Conservation (phyloP, 2,797 vertebrate genomes). For the Chelonia mydas region DNA sequence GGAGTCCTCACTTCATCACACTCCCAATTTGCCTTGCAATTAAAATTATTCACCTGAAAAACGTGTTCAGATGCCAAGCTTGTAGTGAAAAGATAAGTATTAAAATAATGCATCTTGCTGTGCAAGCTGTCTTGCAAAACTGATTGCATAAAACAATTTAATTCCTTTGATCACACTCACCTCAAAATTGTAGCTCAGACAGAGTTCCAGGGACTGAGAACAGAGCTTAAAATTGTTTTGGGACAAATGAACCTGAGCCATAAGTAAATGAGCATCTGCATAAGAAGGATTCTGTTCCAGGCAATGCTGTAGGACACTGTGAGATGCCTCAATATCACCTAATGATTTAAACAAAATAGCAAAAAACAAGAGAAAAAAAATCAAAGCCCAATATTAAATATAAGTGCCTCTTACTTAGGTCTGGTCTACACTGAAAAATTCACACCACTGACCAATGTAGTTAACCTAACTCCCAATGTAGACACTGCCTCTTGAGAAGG, state of each 20-base stretch:
- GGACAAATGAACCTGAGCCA: constrained; percentile 95
- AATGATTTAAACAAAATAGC: not conserved
- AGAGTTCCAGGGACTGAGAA: constrained; percentile 94
- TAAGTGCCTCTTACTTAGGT: not conserved
- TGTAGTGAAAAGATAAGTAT: not conserved
- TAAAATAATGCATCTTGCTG: not conserved
- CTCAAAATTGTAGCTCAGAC: constrained; percentile 97
- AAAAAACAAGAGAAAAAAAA: not conserved
- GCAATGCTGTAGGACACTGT: constrained; percentile 88
- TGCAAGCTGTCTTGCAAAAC: not conserved
- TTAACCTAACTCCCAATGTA: not conserved
- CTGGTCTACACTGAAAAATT: not conserved
- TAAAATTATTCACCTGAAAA: not conserved
- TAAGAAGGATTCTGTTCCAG: constrained; percentile 91
- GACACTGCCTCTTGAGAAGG: not conserved
- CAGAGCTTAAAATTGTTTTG: constrained; percentile 90
- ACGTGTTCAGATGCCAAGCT: not conserved
- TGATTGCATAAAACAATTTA: not conserved
- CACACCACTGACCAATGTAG: not conserved
- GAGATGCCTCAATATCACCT: constrained; percentile 93
- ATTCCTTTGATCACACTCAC: constrained; percentile 76
- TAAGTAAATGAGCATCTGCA: constrained; percentile 92
- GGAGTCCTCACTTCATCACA: not conserved
- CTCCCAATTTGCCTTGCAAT: not conserved
- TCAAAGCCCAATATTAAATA: not conserved